Evolutionary conservation across 2,113 vertebrate genomes (phyloP).

Genomic region (Sinocyclocheilus grahami): DNA sequence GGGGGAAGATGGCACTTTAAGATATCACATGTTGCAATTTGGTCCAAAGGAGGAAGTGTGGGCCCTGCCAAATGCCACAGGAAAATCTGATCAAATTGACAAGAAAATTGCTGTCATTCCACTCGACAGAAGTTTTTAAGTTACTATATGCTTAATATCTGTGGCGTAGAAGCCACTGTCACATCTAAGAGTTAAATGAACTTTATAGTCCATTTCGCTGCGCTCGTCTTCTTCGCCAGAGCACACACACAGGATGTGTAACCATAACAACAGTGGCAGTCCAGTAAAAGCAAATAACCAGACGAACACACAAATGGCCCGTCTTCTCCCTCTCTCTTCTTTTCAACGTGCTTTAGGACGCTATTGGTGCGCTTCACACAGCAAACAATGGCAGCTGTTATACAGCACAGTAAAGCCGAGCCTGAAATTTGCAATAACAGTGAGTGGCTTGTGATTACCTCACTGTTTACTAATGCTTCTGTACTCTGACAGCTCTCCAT

Average conservation of each 20-base stretch:
- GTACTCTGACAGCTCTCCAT: slow-evolving; percentile 4
- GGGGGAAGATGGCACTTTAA: slow-evolving; percentile 18
- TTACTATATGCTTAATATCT: not conserved
- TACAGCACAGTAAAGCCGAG: slow-evolving; percentile 26
- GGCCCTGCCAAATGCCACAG: not conserved
- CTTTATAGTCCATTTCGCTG: slow-evolving; percentile 44
- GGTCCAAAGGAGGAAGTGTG: slow-evolving; percentile 16
- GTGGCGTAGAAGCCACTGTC: not conserved
- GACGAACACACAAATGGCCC: slow-evolving; percentile 39
- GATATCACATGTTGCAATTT: not conserved
- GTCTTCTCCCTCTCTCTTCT: slow-evolving; percentile 36
- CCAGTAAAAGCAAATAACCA: slow-evolving; percentile 58
- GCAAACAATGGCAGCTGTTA: slow-evolving; percentile 56
- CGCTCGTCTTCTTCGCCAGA: slow-evolving; percentile 38
- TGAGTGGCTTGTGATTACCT: slow-evolving; percentile 29
- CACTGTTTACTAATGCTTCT: slow-evolving; percentile 30
- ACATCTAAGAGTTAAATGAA: slow-evolving; percentile 37
- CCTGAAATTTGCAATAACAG: slow-evolving; percentile 28
- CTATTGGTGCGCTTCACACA: slow-evolving; percentile 37
- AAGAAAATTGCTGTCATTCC: not conserved
- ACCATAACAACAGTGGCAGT: slow-evolving; percentile 56
- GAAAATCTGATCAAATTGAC: slow-evolving; percentile 23
- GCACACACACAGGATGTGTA: slow-evolving; percentile 57
- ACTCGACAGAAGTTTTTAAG: not conserved
- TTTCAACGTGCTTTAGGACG: slow-evolving; percentile 30